phyloP scores from a whole-genome alignment of 2,888 invertebrate species.

The Drosophila nigritarsus region DNA sequence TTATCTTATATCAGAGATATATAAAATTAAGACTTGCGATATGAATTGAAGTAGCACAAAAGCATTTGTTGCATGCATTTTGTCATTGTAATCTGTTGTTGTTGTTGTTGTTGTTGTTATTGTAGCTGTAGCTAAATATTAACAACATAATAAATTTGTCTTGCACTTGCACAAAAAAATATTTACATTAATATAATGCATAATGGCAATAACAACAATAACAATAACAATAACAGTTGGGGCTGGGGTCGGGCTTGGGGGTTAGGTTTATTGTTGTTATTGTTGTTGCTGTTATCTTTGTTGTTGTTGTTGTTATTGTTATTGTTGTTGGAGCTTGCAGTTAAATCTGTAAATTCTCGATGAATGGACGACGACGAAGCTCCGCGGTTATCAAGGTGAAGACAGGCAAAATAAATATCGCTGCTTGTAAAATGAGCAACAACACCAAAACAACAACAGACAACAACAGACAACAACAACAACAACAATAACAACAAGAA shows the following conservation, averaged over 20 bases:
- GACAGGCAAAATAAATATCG: conserved; percentile 46
- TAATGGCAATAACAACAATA: conserved; percentile 1
- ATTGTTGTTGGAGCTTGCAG: not conserved
- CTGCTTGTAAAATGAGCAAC: conserved; percentile 45
- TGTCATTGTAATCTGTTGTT: not conserved
- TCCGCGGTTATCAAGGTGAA: conserved; percentile 62
- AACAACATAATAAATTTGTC: conserved; percentile 36
- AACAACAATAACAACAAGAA: conserved; percentile 14
- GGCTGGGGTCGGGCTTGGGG: not conserved
- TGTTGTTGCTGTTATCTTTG: not conserved
- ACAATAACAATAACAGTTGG: conserved; percentile 4
- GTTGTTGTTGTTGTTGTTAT: not conserved
- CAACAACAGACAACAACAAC: conserved; percentile 12
- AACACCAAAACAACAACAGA: conserved; percentile 23
- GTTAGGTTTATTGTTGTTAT: not conserved
- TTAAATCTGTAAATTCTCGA: conserved; percentile 3
- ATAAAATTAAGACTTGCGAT: not conserved
- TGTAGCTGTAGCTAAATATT: conserved; percentile 1
- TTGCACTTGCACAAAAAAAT: conserved; percentile 42
- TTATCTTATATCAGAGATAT: not conserved
- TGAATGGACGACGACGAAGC: conserved; percentile 33
- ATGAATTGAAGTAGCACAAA: not conserved
- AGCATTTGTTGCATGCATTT: not conserved
- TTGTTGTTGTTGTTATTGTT: not conserved
- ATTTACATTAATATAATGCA: conserved; percentile 29